Conservation (phyloP, 2,888 invertebrate species). For the Brachycybe producta region DNA sequence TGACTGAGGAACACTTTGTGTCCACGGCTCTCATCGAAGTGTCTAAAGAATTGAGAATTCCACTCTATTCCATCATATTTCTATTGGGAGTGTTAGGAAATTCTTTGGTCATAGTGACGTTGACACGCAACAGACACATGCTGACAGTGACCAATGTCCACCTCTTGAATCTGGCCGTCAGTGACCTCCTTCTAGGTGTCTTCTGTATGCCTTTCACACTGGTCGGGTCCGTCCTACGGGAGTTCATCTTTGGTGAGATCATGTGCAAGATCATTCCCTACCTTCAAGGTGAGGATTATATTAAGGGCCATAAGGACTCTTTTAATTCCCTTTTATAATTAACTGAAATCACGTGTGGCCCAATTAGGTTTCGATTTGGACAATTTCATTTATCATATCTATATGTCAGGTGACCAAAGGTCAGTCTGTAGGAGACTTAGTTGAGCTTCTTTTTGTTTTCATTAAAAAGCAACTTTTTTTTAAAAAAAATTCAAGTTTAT, state of each 20-base stretch:
- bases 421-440: too few species aligned
- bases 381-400: too few species aligned
- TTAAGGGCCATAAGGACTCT: too few species aligned
- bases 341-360: too few species aligned
- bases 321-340: too few species aligned
- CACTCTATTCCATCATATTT: conserved; percentile 63
- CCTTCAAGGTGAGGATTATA: conserved; percentile 62
- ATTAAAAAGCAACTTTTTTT: too few species aligned
- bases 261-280: conserved; percentile 61
- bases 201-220: conserved; percentile 66
- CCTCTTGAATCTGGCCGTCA: conserved; percentile 46
- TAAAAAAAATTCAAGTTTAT: too few species aligned
- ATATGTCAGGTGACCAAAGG: too few species aligned
- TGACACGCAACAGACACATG: conserved; percentile 61
- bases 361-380: too few species aligned
- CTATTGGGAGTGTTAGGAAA: conserved; percentile 65
- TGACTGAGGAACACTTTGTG: not conserved
- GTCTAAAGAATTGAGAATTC: conserved; percentile 34
- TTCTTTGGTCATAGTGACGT: conserved; percentile 60
- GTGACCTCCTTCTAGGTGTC: conserved; percentile 44
- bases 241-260: conserved; percentile 57
- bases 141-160: conserved; percentile 65
- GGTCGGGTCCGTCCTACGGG: conserved; percentile 48
- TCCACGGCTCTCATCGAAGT: conserved; percentile 2
- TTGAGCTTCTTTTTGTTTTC: too few species aligned